A percentile compares a stretch with the other conserved stretches of the same genome.
Evolutionary conservation across 2,888 invertebrate genomes (phyloP).

Genomic region (Timema cristinae): DNA sequence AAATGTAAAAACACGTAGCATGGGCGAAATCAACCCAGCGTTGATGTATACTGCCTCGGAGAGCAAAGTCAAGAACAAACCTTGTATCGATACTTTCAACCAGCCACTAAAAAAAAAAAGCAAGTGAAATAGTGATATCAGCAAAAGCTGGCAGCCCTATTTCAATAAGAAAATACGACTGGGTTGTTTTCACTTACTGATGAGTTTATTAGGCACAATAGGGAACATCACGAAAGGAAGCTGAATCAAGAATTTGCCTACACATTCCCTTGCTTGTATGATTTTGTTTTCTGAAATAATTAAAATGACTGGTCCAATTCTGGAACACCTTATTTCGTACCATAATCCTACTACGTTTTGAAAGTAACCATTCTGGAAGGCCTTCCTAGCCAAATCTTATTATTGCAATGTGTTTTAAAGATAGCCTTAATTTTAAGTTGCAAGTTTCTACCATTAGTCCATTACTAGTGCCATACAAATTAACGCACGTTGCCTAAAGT

Average conservation of each 20-base stretch:
- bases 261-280: too few relatives aligned
- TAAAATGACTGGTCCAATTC: too few relatives aligned
- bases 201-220: conserved; percentile 1
- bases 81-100: neutral
- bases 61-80: neutral
- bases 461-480: too few relatives aligned
- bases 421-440: too few relatives aligned
- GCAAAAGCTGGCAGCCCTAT: neutral
- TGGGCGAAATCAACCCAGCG: neutral
- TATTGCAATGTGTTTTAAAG: too few relatives aligned
- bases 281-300: too few relatives aligned
- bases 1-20: neutral
- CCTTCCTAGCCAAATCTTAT: too few relatives aligned
- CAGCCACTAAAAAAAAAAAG: neutral
- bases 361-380: too few relatives aligned
- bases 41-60: neutral
- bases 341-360: too few relatives aligned
- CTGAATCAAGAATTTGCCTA: neutral
- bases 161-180: neutral
- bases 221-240: neutral
- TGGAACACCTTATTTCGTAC: too few relatives aligned
- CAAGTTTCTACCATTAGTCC: too few relatives aligned
- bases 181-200: neutral
- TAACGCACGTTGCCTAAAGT: too few relatives aligned
- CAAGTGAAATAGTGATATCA: conserved; percentile 5